phyloP scores from a whole-genome alignment of 30 jellyfish, hydroid and myxozoan species.

The Hydractinia symbiolongicarpus region DNA sequence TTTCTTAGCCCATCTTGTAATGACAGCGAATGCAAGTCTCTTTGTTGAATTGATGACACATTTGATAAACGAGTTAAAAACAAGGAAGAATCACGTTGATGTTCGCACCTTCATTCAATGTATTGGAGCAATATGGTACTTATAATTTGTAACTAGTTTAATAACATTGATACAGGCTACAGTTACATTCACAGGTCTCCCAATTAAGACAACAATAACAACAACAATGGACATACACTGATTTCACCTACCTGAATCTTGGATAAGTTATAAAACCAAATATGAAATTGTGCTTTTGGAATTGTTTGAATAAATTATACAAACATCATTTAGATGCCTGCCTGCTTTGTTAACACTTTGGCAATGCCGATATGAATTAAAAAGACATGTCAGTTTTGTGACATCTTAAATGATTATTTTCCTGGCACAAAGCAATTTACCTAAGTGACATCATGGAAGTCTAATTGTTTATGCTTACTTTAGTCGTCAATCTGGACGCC shows the following conservation, averaged over 20 bases:
- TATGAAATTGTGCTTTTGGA: not conserved
- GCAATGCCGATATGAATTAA: too few species aligned
- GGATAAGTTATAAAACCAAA: not conserved
- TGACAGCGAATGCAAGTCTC: conserved; percentile 75
- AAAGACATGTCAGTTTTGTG: too few species aligned
- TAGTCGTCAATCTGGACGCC: conserved; percentile 98
- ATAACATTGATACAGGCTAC: too few species aligned
- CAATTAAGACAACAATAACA: too few species aligned
- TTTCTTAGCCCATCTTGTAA: conserved; percentile 79
- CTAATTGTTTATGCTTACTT: not conserved
- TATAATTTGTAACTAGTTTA: not conserved
- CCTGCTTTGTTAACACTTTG: too few species aligned
- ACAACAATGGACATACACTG: too few species aligned
- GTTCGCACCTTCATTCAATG: conserved; percentile 88
- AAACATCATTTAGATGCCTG: too few species aligned
- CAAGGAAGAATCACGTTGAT: conserved; percentile 52
- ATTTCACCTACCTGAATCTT: not conserved
- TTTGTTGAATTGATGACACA: conserved; percentile 86
- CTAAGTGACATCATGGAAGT: too few species aligned
- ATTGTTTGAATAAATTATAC: too few species aligned
- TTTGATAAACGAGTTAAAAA: conserved; percentile 62
- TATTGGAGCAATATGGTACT: conserved; percentile 94
- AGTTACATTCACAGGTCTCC: too few species aligned
- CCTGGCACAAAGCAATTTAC: too few species aligned
- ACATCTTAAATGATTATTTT: too few species aligned